A percentile compares a stretch with the other conserved stretches of the same genome.
These are phyloP conservation scores for Erythrocercus mccallii DNA, from an alignment of 2,113 vertebrate species.

Conservation along the genomic window DNA sequence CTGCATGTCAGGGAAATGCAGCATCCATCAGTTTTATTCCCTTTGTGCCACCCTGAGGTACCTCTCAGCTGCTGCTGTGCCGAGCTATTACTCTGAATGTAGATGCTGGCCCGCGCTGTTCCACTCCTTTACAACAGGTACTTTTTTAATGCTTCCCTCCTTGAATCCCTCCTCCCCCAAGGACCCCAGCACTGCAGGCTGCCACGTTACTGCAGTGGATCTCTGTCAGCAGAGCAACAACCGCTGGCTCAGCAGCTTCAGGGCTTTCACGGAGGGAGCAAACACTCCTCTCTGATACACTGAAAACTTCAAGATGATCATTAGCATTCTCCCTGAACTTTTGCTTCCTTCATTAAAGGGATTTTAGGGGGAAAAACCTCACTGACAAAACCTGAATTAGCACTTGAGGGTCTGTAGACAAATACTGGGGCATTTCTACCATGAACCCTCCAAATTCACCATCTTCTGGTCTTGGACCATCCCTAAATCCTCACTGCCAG, in stretches of 20 bases:
- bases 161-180: neutral
- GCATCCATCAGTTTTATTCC: neutral
- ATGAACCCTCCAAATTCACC: neutral
- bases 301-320: neutral
- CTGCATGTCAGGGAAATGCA: accelerated
- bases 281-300: neutral
- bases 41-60: accelerated
- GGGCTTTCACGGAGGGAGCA: neutral
- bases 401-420: neutral
- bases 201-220: accelerated
- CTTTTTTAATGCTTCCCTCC: neutral
- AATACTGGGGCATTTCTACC: neutral
- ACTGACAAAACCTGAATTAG: neutral
- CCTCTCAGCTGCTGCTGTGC: neutral
- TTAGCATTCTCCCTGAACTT: neutral
- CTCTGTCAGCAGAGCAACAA: neutral
- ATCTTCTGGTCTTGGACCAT: neutral
- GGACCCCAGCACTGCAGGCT: neutral
- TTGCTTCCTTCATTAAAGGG: neutral
- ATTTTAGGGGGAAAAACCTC: neutral
- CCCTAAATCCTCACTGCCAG: neutral
- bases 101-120: neutral
- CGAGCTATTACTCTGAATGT: neutral
- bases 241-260: accelerated
- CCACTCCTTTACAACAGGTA: neutral